A percentile compares a stretch with the other conserved stretches of the same genome.
Conservation (phyloP, 2,113 vertebrate genomes). For the Spea bombifrons region DNA sequence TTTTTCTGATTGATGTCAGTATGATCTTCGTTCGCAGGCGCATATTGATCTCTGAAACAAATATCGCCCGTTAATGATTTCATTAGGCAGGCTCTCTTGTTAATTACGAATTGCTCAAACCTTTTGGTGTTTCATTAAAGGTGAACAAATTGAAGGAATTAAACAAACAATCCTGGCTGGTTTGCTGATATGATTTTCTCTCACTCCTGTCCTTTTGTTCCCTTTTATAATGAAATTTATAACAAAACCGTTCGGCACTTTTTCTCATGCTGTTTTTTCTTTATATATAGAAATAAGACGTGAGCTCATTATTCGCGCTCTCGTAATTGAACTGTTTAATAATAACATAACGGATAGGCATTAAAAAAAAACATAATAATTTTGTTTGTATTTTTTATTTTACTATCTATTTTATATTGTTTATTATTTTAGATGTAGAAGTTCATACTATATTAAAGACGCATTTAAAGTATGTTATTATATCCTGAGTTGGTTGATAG, state of each 20-base stretch:
- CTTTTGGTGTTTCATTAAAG: slow-evolving; percentile 85
- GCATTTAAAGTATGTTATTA: not conserved
- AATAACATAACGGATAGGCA: not conserved
- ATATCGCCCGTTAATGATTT: slow-evolving; percentile 73
- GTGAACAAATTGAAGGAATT: slow-evolving; percentile 85
- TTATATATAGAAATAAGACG: not conserved
- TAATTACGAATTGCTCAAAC: slow-evolving; percentile 86
- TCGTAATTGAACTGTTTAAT: not conserved
- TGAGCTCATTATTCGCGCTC: not conserved
- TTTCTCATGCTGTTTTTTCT: slow-evolving; percentile 2
- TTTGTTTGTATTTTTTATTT: not conserved
- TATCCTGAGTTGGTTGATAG: not conserved
- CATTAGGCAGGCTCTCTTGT: slow-evolving; percentile 74
- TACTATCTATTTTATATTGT: not conserved
- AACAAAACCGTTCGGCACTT: slow-evolving; percentile 1
- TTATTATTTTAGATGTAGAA: not conserved
- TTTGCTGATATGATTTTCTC: slow-evolving; percentile 43
- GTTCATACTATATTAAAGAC: not conserved
- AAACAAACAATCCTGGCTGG: slow-evolving; percentile 70
- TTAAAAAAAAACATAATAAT: slow-evolving; percentile 4
- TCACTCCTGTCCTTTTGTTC: slow-evolving; percentile 51
- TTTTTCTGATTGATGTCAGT: slow-evolving; percentile 68
- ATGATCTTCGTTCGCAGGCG: slow-evolving; percentile 67
- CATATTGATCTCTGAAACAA: slow-evolving; percentile 77
- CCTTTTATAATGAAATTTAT: slow-evolving; percentile 50